Evolutionary conservation across 2,888 invertebrate genomes (phyloP).

Genomic region (Dermolepida albohirtum): DNA sequence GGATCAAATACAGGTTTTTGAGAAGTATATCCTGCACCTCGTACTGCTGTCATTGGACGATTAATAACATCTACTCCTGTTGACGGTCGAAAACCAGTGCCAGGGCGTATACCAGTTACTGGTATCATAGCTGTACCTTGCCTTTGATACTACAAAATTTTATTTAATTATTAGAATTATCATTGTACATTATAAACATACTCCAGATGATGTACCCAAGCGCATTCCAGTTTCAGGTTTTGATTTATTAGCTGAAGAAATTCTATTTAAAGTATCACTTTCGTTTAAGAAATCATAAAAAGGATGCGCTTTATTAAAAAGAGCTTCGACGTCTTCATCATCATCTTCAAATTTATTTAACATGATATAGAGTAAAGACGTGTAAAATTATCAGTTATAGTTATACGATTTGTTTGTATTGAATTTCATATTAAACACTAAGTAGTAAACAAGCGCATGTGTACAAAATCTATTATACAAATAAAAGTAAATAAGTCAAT

Average conservation of each 20-base stretch:
- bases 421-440: no score
- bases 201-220: constrained; percentile 69
- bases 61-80: constrained; percentile 61
- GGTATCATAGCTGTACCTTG: constrained; percentile 58
- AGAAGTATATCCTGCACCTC: constrained; percentile 96
- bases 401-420: no score
- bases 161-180: constrained; percentile 29
- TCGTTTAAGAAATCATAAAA: constrained; percentile 52
- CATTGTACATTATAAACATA: constrained; percentile 56
- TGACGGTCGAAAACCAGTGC: constrained; percentile 63
- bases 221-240: constrained; percentile 69
- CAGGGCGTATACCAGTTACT: constrained; percentile 58
- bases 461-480: neutral
- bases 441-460: constrained; percentile 4
- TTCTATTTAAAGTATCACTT: constrained; percentile 50
- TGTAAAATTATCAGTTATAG: no score
- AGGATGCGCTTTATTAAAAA: constrained; percentile 52
- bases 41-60: constrained; percentile 95
- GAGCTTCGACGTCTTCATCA: constrained; percentile 51
- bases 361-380: constrained; percentile 42
- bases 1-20: constrained; percentile 80
- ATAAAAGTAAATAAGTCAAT: constrained; percentile 4
- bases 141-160: constrained; percentile 61
- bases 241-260: constrained; percentile 49
- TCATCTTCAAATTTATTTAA: constrained; percentile 49